Percentiles rank a stretch among this genome's conserved stretches.
Evolutionary conservation across 2,113 vertebrate genomes (phyloP).

Genomic region (Alligator mississippiensis): DNA sequence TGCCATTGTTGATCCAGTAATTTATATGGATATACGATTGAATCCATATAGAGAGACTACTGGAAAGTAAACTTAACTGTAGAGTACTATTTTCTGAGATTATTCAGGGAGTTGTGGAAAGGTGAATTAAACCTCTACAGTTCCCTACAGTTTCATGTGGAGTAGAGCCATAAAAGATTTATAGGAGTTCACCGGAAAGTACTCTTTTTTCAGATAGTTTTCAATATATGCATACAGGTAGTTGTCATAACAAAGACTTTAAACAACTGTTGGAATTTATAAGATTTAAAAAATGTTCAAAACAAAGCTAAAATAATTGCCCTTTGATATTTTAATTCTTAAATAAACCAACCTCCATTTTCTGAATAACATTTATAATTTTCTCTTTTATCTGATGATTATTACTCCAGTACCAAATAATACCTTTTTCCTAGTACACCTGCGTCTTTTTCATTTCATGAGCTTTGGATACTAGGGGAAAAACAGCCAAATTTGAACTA

Average conservation of each 20-base stretch:
- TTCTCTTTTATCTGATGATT: background rate
- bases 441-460: slow-evolving; percentile 7
- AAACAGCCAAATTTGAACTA: background rate
- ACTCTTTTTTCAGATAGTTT: background rate
- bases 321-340: background rate
- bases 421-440: background rate
- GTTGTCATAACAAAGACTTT: background rate
- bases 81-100: background rate
- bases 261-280: background rate
- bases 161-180: background rate
- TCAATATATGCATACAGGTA: background rate
- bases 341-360: background rate
- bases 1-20: rapidly evolving
- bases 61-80: background rate
- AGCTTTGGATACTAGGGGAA: background rate
- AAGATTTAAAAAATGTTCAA: background rate
- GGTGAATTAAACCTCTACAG: background rate
- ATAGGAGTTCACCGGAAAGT: background rate
- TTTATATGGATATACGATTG: background rate
- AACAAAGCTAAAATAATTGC: background rate
- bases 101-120: background rate
- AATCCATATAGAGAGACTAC: background rate
- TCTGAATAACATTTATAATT: slow-evolving; percentile 1
- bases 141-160: background rate
- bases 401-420: background rate